Conservation (phyloP, 2,113 vertebrate species). For the Pelvicachromis taeniatus region DNA sequence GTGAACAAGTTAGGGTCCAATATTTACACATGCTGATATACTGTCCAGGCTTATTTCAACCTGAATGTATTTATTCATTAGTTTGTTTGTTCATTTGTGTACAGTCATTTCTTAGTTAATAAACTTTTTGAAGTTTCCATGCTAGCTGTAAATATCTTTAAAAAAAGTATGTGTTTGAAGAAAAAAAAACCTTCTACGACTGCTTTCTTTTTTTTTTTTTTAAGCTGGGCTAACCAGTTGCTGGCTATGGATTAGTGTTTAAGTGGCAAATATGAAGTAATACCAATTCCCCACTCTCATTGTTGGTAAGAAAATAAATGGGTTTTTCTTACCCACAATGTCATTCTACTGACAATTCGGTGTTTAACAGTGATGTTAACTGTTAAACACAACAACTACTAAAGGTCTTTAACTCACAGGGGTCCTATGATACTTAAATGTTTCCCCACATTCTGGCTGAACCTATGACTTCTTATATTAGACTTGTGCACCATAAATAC, state of each 20-base stretch:
- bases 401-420: background rate
- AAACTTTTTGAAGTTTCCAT: background rate
- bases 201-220: background rate
- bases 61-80: background rate
- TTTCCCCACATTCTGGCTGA: background rate
- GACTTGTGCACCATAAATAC: background rate
- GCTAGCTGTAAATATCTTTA: background rate
- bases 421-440: background rate
- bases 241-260: background rate
- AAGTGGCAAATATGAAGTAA: background rate
- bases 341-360: no score
- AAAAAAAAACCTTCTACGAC: background rate
- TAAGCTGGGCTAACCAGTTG: background rate
- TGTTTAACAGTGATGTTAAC: background rate
- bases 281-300: background rate
- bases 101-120: background rate
- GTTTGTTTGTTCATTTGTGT: background rate
- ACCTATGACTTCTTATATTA: background rate
- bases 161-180: background rate
- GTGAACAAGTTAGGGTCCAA: background rate
- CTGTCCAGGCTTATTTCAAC: background rate
- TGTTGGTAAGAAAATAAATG: background rate
- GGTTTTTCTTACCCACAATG: background rate
- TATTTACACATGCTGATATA: background rate
- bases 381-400: background rate